Evolutionary conservation across 2,797 vertebrate species (phyloP).

Genomic region (Xenopus petersii): DNA sequence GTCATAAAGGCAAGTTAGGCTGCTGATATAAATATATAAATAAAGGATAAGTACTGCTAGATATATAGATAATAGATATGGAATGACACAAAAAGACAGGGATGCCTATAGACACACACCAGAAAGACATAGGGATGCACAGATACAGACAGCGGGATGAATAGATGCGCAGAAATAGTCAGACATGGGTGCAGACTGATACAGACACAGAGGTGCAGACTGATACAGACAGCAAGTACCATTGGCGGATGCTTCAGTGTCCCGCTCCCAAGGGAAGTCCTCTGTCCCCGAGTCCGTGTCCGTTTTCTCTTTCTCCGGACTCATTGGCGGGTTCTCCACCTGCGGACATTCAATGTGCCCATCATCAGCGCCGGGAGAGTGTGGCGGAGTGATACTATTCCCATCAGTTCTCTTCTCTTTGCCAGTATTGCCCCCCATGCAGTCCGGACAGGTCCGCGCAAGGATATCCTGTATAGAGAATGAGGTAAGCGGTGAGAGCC

Average conservation of each 20-base stretch:
- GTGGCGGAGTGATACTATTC: background rate
- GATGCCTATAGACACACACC: too few species aligned
- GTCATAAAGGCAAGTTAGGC: too few species aligned
- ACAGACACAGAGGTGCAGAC: too few species aligned
- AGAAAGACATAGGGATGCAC: too few species aligned
- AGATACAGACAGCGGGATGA: too few species aligned
- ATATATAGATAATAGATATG: too few species aligned
- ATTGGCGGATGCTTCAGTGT: conserved; percentile 15
- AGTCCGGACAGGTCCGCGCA: conserved; percentile 48
- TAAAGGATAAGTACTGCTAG: too few species aligned
- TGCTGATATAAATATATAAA: too few species aligned
- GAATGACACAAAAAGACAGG: too few species aligned
- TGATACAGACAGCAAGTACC: too few species aligned
- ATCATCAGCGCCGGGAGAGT: background rate
- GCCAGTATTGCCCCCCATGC: background rate
- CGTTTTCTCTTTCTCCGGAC: conserved; percentile 12
- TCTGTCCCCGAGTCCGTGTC: conserved; percentile 34
- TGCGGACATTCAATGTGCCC: background rate
- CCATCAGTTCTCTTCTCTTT: background rate
- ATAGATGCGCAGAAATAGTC: too few species aligned
- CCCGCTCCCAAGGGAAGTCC: conserved; percentile 32
- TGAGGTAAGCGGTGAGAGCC: conserved; percentile 54
- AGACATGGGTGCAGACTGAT: too few species aligned
- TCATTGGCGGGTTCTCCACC: conserved; percentile 12
- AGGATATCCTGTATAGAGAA: conserved; percentile 76